phyloP scores from a whole-genome alignment of 2,888 invertebrate species.

The Campoplex nolae region DNA sequence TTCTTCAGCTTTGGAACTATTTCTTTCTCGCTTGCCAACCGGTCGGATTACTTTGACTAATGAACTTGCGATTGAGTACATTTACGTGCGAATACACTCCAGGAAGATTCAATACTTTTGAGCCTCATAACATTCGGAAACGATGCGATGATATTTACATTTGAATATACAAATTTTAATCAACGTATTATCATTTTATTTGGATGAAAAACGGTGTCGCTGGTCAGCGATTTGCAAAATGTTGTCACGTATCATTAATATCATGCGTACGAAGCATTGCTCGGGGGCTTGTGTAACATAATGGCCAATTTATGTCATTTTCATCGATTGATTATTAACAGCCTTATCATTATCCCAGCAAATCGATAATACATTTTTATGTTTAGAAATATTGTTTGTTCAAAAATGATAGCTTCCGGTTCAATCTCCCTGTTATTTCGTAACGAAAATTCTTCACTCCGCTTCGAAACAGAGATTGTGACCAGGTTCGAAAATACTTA shows the following conservation, averaged over 20 bases:
- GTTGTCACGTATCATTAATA: background rate
- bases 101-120: background rate
- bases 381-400: background rate
- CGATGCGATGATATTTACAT: background rate
- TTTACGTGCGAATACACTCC: background rate
- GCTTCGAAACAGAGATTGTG: background rate
- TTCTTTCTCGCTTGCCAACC: background rate
- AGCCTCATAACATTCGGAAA: background rate
- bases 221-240: background rate
- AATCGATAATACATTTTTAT: background rate
- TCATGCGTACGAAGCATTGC: background rate
- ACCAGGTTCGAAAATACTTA: constrained; percentile 13
- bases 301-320: background rate
- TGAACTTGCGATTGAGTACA: background rate
- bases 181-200: background rate
- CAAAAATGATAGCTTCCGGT: background rate
- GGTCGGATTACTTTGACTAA: background rate
- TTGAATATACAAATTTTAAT: background rate
- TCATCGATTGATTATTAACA: background rate
- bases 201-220: too few relatives aligned
- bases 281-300: background rate
- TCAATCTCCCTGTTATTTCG: background rate
- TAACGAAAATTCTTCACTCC: background rate
- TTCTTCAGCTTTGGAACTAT: background rate
- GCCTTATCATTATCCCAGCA: background rate